Evolutionary conservation across 1,140 invertebrate species (phyloP), one percentile per base, ranked within the genome.

Genomic region (Triops cancriformis): DNA sequence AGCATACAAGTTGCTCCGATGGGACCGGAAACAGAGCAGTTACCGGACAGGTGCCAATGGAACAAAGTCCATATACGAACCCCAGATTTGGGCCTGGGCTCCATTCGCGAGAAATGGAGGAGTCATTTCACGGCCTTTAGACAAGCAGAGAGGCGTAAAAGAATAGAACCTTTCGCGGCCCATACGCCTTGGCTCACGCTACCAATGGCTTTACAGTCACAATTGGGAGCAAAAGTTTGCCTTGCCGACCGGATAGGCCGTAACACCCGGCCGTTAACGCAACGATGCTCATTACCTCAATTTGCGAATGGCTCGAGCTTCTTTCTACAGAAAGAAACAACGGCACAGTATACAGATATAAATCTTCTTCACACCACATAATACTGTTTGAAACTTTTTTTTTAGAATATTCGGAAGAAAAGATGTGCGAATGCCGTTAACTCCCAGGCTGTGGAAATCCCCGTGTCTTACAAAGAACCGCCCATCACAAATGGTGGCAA

Each of bases 1-100:
- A n/a, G 23, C 5, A 18, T 14, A 23, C 18, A 64, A 18, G 23
- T 64, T 64, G 14, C 10, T n/a, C 2, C 31, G 51, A 64, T 64
- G 51, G 51, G n/a, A 64, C 51, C 51, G 51, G 51, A 64, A 64
- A 64, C 23, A 64, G 14, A 6, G 51, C 51, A 64, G 51, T 64
- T 64, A 64, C 51, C 51, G 51, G 51, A 11, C 51, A 64, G 51
- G 51, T 64, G 51, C 51, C 51, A 64, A 64, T 64, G 51, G 51
- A 64, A 37, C 31, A 37, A n/a, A 64, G 51, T 64, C 23, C 51
- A 64, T 64, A 23, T 18, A 64, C 10, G 51, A 10, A 23, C 9
- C n/a, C 23, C 5, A 18, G 18, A 64, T 18, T 64, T 64, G 10
- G 31, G 31, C 51, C 51, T 23, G 14, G 14, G 14, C 23, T 14